Evolutionary conservation across 1,140 invertebrate genomes (phyloP).

Genomic region (Brachionus calyciflorus): DNA sequence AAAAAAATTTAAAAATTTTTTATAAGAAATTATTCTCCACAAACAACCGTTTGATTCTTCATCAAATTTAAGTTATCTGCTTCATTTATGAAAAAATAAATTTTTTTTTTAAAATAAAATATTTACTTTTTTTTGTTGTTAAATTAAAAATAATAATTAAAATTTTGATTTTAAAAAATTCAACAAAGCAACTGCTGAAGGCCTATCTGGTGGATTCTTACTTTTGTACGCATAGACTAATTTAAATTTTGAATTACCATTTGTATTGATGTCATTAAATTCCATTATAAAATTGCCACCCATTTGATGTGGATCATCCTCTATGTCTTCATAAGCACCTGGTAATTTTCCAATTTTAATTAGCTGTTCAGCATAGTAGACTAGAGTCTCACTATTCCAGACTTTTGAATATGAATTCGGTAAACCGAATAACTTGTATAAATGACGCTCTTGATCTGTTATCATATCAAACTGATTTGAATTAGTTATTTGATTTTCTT

Average conservation of each 20-base stretch:
- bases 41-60: background rate
- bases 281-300: slow-evolving; percentile 38
- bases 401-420: slow-evolving; percentile 20
- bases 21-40: background rate
- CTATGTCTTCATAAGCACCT: slow-evolving; percentile 26
- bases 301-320: slow-evolving; percentile 46
- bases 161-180: slow-evolving; percentile 17
- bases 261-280: background rate
- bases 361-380: slow-evolving; percentile 42
- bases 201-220: slow-evolving; percentile 32
- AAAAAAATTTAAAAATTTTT: background rate
- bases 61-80: slow-evolving; percentile 11
- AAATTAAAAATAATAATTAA: background rate
- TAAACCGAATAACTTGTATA: slow-evolving; percentile 30
- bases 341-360: background rate
- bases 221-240: slow-evolving; percentile 31
- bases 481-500: background rate
- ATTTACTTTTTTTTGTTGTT: too few species aligned
- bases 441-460: background rate
- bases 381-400: slow-evolving; percentile 30
- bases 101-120: background rate
- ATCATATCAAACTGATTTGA: slow-evolving; percentile 28
- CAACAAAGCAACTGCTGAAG: background rate
- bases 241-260: background rate
- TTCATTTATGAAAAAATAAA: background rate